These are phyloP conservation scores for Melieria omissa DNA, from an alignment of 2,888 invertebrate species.

Conservation along the genomic window DNA sequence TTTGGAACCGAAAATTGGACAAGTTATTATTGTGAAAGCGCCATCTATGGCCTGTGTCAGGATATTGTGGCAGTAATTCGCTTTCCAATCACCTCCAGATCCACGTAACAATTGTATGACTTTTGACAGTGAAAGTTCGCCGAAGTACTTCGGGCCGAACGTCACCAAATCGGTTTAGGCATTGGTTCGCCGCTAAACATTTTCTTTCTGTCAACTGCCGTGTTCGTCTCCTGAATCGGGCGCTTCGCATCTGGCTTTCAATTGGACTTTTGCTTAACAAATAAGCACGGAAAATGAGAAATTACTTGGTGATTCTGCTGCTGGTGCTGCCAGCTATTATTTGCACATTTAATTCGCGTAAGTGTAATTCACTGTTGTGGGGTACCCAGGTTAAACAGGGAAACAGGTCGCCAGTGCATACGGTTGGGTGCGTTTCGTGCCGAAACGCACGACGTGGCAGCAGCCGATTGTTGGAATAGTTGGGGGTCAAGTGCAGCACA, in stretches of 20 bases:
- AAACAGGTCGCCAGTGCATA: slow-evolving; percentile 13
- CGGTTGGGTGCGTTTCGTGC: background rate
- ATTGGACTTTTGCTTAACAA: slow-evolving; percentile 1
- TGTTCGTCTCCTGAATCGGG: slow-evolving; percentile 7
- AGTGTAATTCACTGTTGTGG: slow-evolving; percentile 64
- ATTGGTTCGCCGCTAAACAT: slow-evolving; percentile 23
- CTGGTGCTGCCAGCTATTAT: slow-evolving; percentile 79
- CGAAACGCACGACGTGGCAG: slow-evolving; percentile 36
- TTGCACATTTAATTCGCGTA: slow-evolving; percentile 78
- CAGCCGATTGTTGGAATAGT: slow-evolving; percentile 15
- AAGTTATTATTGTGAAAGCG: no score
- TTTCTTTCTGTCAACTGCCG: slow-evolving; percentile 23
- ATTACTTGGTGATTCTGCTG: slow-evolving; percentile 73
- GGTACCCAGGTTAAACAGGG: background rate
- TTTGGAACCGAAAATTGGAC: no score
- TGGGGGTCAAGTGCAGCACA: slow-evolving; percentile 1
- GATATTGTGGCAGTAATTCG: no score
- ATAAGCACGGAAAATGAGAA: slow-evolving; percentile 71
- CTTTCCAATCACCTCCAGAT: background rate
- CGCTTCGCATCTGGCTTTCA: background rate
- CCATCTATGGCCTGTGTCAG: no score
- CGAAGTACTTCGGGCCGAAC: slow-evolving; percentile 25
- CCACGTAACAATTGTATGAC: slow-evolving; percentile 14
- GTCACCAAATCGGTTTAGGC: slow-evolving; percentile 9
- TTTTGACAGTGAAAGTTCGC: slow-evolving; percentile 29